phyloP scores from a whole-genome alignment of 2,888 invertebrate species.

The Tribolium freemani region DNA sequence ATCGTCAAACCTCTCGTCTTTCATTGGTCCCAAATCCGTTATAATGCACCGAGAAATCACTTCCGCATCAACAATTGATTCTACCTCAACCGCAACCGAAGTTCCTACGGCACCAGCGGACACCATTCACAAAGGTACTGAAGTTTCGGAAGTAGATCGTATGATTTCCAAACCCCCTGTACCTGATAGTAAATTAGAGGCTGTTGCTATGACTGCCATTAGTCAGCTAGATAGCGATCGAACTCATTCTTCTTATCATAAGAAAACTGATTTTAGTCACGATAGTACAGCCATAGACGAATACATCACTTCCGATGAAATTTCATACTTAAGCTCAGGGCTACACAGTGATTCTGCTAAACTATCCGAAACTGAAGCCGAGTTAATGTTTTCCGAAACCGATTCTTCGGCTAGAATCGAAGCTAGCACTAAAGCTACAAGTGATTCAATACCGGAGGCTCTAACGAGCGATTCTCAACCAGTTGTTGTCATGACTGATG shows the following conservation, averaged over 20 bases:
- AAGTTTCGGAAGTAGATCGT: constrained; percentile 21
- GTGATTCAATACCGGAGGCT: constrained; percentile 59
- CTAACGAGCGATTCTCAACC: constrained; percentile 53
- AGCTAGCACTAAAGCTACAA: constrained; percentile 38
- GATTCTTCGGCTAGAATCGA: constrained; percentile 60
- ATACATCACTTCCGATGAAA: constrained; percentile 49
- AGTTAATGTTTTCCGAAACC: constrained; percentile 63
- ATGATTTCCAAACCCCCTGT: constrained; percentile 18
- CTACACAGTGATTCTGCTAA: constrained; percentile 57
- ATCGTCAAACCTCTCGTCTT: constrained; percentile 21
- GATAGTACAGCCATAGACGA: constrained; percentile 21
- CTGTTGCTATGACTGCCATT: constrained; percentile 25
- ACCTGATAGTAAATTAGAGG: constrained; percentile 34
- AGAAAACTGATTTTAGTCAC: constrained; percentile 23
- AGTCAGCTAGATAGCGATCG: constrained; percentile 28
- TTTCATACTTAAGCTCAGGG: constrained; percentile 52
- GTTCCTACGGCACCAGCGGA: constrained; percentile 19
- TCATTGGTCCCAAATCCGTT: constrained; percentile 2
- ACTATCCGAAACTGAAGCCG: constrained; percentile 61
- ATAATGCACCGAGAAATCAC: constrained; percentile 3
- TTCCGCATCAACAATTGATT: constrained; percentile 1
- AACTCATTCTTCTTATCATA: constrained; percentile 14
- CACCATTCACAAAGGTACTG: constrained; percentile 35
- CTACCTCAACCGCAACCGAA: constrained; percentile 29
- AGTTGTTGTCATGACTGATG: constrained; percentile 67